Evolutionary conservation across 2,113 vertebrate genomes (phyloP), one percentile per base, ranked within the genome.

Genomic region (Thamnaconus septentrionalis): DNA sequence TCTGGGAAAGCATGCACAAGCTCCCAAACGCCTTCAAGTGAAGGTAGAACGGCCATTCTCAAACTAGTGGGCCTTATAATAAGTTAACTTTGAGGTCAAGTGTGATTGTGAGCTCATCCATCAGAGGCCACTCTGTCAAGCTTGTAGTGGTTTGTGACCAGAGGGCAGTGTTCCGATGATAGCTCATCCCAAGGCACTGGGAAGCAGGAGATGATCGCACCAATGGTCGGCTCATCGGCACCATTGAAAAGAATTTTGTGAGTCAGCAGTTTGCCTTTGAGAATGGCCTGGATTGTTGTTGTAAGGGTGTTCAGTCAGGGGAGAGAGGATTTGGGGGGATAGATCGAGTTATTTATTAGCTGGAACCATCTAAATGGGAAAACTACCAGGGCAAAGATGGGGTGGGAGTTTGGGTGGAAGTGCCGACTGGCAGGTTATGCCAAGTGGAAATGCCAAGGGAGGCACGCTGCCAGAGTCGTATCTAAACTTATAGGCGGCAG

Each of bases 341-440:
- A 80, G 86, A 90, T 92, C 70, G 72, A 83, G 89, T 91, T 89
- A 91, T 92, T 93, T 92, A 91, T 90, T 90, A 88, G 85, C 81
- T 65, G 75, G 86, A 90, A 77, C 81, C 85, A 68, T 88, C 91
- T 86, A 90, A 93, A 91, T 82, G 71, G 86, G 74, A 82, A 83
- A 83, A 75, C 72, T 74, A 76, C 66, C 78, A 67, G 84, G 86
- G 89, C 82, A 75, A 74, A 70, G 83, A 31, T 71, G 71, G 41
- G 70, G 73, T 87, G 91, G 90, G 91, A 90, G 91, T 90, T 71
- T 71, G 41, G 70, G 73, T 87, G 91, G 90, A 91, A 91, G 91
- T 90, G 71, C 75, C 87, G 91, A 88, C 81, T 90, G 89, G 88
- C 89, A 12, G 84, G 74, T 75, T 82, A 68, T 86, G 86, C 82